Conservation (phyloP, 2,113 vertebrate species). For the Grammomys dolichurus region DNA sequence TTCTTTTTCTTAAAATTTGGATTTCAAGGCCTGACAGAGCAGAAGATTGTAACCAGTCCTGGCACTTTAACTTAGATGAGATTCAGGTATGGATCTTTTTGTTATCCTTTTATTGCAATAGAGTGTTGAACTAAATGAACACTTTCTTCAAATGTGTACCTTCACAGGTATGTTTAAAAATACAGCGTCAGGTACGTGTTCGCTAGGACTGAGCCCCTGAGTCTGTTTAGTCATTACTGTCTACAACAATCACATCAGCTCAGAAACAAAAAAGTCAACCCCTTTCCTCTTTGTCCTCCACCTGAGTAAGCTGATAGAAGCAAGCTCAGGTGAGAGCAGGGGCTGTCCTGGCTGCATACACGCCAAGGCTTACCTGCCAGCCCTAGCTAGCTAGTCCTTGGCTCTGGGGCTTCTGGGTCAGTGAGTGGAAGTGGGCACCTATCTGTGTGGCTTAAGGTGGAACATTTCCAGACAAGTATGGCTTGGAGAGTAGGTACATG, state of each 20-base stretch:
- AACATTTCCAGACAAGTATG: accelerated
- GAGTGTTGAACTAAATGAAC: accelerated
- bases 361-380: accelerated
- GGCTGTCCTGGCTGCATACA: neutral
- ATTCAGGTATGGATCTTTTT: conserved; percentile 86
- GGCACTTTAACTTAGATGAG: conserved; percentile 86
- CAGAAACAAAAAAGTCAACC: accelerated
- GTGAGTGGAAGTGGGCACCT: too few species aligned
- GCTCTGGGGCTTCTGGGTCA: neutral
- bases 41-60: conserved; percentile 86
- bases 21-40: conserved; percentile 86
- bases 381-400: accelerated
- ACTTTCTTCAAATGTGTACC: neutral
- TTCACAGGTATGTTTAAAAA: neutral
- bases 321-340: too few species aligned
- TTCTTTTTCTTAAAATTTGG: conserved; percentile 57
- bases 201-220: neutral
- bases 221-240: neutral
- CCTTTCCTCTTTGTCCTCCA: neutral
- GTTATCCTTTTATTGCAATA: accelerated
- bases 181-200: accelerated
- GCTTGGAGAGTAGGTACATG: accelerated
- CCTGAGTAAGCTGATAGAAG: neutral
- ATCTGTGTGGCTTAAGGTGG: accelerated
- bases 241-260: accelerated